Evolutionary conservation across 2,888 invertebrate species (phyloP).

Genomic region (Coleophora flavipennella): DNA sequence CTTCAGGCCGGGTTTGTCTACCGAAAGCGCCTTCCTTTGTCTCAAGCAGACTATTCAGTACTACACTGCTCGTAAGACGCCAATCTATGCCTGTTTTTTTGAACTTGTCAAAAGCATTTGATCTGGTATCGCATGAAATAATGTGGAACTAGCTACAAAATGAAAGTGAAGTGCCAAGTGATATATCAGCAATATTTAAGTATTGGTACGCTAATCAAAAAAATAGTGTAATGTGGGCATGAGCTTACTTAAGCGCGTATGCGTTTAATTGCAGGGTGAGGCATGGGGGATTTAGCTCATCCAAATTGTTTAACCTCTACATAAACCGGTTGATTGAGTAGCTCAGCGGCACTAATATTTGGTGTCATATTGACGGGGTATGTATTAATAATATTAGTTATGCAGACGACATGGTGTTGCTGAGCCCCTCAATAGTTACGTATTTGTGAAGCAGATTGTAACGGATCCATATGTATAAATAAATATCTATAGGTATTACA

Average conservation of each 20-base stretch:
- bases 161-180: neutral
- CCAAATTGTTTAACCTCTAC: slow-evolving; percentile 1
- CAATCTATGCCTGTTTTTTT: slow-evolving; percentile 9
- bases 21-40: slow-evolving; percentile 11
- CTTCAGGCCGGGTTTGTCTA: slow-evolving; percentile 7
- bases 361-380: neutral
- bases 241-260: neutral
- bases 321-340: slow-evolving; percentile 1
- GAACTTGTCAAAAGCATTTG: slow-evolving; percentile 6
- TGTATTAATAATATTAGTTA: slow-evolving; percentile 2
- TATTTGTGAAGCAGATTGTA: neutral
- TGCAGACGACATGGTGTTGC: neutral
- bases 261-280: slow-evolving; percentile 3
- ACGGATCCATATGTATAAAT: too few species aligned
- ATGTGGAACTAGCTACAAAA: slow-evolving; percentile 1
- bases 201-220: neutral
- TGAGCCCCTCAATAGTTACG: neutral
- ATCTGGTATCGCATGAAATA: slow-evolving; percentile 7
- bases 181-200: neutral
- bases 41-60: slow-evolving; percentile 10
- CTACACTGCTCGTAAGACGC: slow-evolving; percentile 7
- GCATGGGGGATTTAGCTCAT: slow-evolving; percentile 1
- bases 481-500: too few species aligned
- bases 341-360: slow-evolving; percentile 1
- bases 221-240: neutral